Evolutionary conservation across 2,113 vertebrate species (phyloP).

Genomic region (Ranitomeya variabilis): DNA sequence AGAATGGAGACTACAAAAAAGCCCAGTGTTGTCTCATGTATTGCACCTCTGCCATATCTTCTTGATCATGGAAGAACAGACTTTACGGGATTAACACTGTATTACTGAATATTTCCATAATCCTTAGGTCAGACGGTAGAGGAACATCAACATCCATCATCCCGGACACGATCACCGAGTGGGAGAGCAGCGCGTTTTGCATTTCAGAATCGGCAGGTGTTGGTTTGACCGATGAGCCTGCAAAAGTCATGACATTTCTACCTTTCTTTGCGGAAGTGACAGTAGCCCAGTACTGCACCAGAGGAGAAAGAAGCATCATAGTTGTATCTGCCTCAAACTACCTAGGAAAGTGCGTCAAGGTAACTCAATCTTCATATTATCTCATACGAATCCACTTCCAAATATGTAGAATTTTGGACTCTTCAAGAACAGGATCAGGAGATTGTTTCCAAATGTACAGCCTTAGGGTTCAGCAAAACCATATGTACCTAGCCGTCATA

Average conservation of each 20-base stretch:
- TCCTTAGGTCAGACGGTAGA: neutral
- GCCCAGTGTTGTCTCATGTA: too few species aligned
- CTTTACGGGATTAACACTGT: neutral
- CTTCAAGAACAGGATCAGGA: too few species aligned
- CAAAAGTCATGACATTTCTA: neutral
- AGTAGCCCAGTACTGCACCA: constrained; percentile 79
- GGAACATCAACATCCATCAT: neutral
- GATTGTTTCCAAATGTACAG: neutral
- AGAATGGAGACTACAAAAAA: too few species aligned
- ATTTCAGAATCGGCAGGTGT: neutral
- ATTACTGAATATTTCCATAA: neutral
- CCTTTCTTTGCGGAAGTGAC: constrained; percentile 79
- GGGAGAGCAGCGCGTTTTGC: neutral
- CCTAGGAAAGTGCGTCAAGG: constrained; percentile 62
- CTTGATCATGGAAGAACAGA: too few species aligned
- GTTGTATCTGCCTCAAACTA: constrained; percentile 77
- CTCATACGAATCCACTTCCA: neutral
- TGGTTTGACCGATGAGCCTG: neutral
- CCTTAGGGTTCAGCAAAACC: neutral
- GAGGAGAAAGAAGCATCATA: constrained; percentile 77
- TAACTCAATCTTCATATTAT: neutral
- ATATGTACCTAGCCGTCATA: too few species aligned
- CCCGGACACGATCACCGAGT: neutral
- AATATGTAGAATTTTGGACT: too few species aligned
- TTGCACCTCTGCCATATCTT: too few species aligned